Percentiles rank a stretch among this genome's conserved stretches.
phyloP scores from a whole-genome alignment of 2,113 vertebrate species.

The Vidua chalybeata region DNA sequence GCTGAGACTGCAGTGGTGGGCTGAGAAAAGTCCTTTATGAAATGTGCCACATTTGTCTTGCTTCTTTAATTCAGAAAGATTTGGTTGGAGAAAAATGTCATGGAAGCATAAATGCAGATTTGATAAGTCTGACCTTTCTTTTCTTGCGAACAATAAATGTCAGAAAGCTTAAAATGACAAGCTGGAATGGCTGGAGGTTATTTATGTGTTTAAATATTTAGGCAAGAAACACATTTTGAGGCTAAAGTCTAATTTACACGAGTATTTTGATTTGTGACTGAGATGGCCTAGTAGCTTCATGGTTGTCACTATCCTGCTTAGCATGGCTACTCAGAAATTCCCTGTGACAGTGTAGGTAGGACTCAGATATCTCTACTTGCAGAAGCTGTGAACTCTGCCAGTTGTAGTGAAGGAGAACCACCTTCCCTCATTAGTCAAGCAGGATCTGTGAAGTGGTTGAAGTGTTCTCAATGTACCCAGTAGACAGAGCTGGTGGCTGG shows the following conservation, averaged over 20 bases:
- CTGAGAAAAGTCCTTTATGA: slow-evolving; percentile 53
- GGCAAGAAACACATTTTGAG: slow-evolving; percentile 69
- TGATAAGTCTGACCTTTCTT: slow-evolving; percentile 79
- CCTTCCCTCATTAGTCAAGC: neutral
- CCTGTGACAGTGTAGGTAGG: neutral
- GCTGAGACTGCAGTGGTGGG: neutral
- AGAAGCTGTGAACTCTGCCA: neutral
- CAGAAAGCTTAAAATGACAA: slow-evolving; percentile 78
- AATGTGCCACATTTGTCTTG: slow-evolving; percentile 61
- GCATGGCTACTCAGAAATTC: neutral
- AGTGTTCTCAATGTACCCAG: neutral
- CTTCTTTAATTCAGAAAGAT: slow-evolving; percentile 69
- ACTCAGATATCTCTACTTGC: neutral
- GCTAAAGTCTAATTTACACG: slow-evolving; percentile 61
- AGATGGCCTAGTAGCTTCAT: neutral
- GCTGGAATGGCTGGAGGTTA: slow-evolving; percentile 64
- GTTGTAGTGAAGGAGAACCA: neutral
- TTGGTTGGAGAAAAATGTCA: slow-evolving; percentile 77
- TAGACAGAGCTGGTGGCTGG: neutral
- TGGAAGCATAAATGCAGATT: slow-evolving; percentile 76
- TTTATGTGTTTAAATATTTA: slow-evolving; percentile 80
- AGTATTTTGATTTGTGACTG: slow-evolving; percentile 51
- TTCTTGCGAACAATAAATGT: slow-evolving; percentile 79
- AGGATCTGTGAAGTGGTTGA: neutral
- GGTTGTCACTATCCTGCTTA: neutral